Evolutionary conservation across 2,888 invertebrate species (phyloP).

Genomic region (Cancer borealis): DNA sequence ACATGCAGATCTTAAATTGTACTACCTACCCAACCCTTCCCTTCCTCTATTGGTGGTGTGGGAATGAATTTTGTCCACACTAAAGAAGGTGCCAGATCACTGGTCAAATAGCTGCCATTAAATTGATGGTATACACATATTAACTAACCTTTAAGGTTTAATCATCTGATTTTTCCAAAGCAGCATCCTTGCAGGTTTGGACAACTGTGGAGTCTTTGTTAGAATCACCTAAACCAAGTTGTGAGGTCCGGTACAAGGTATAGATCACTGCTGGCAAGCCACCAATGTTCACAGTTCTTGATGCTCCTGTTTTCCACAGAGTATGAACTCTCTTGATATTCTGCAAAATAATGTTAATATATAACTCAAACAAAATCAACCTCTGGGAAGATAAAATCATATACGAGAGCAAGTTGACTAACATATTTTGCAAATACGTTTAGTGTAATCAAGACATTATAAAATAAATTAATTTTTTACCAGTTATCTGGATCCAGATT

Average conservation of each 20-base stretch:
- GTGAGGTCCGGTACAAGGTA: slow-evolving; percentile 69
- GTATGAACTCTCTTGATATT: slow-evolving; percentile 65
- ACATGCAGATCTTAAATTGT: too few relatives aligned
- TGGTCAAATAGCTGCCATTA: too few relatives aligned
- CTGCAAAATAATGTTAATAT: slow-evolving; percentile 60
- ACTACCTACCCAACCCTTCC: too few relatives aligned
- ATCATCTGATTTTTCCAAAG: background rate
- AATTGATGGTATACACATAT: too few relatives aligned
- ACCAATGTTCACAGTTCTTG: slow-evolving; percentile 76
- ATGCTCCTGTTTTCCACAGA: slow-evolving; percentile 71
- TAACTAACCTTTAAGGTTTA: background rate
- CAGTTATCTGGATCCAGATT: too few relatives aligned
- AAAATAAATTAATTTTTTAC: background rate
- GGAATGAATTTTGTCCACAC: too few relatives aligned
- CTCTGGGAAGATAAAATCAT: background rate
- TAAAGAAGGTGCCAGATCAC: too few relatives aligned
- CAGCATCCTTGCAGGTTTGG: background rate
- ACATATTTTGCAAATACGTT: background rate
- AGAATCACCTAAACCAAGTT: slow-evolving; percentile 8
- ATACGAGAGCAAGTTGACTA: background rate
- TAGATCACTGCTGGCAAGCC: slow-evolving; percentile 74
- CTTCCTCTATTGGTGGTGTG: too few relatives aligned
- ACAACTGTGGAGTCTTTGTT: background rate
- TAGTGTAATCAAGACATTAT: background rate
- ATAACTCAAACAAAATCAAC: background rate